phyloP scores from a whole-genome alignment of 2,113 vertebrate species.

The Ammodytes dubius region DNA sequence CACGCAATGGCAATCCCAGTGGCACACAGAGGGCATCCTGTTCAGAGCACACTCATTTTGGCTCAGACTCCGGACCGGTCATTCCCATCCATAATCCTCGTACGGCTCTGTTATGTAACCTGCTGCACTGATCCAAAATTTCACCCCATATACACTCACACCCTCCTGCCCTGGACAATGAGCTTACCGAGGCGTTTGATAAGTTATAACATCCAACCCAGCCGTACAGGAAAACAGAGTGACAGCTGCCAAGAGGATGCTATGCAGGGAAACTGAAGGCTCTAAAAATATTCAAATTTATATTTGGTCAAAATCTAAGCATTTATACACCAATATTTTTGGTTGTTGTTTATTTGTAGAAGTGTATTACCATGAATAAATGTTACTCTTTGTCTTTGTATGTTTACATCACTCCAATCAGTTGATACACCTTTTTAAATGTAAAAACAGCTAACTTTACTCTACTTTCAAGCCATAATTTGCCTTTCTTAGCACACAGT shows the following conservation, averaged over 20 bases:
- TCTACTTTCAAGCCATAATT: too few species aligned
- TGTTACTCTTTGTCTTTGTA: too few species aligned
- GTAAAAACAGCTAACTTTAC: too few species aligned
- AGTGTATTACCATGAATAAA: too few species aligned
- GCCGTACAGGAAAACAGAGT: conserved; percentile 31
- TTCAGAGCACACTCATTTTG: conserved; percentile 36
- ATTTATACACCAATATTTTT: neutral
- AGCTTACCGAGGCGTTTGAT: conserved; percentile 47
- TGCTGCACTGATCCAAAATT: conserved; percentile 31
- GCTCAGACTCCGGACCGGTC: conserved; percentile 41
- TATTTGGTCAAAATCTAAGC: neutral
- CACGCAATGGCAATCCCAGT: conserved; percentile 62
- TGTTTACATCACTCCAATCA: too few species aligned
- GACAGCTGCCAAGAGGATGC: conserved; percentile 23
- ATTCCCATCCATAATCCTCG: conserved; percentile 63
- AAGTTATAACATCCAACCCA: conserved; percentile 56
- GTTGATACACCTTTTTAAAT: too few species aligned
- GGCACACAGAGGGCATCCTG: conserved; percentile 40
- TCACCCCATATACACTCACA: neutral
- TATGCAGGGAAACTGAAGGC: neutral
- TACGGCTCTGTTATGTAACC: conserved; percentile 64
- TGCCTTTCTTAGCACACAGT: too few species aligned
- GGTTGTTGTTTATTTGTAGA: too few species aligned
- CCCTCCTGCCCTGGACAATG: conserved; percentile 39
- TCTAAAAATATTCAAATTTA: neutral